Evolutionary conservation across 2,797 vertebrate species (phyloP).

Genomic region (Chloroceryle inda): DNA sequence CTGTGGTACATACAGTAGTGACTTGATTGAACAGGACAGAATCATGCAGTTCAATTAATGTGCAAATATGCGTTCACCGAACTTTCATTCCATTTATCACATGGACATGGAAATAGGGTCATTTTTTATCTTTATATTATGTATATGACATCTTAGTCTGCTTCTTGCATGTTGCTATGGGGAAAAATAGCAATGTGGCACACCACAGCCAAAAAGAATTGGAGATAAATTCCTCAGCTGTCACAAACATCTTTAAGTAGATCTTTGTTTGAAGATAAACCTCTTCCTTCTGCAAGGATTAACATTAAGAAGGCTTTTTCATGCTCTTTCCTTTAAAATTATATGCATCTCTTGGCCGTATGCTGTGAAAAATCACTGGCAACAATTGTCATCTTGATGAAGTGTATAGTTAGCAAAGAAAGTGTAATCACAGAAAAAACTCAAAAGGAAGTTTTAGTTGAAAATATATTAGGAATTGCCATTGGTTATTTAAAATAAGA

Average conservation of each 20-base stretch:
- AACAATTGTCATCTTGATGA: conserved; percentile 61
- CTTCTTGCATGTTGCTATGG: conserved; percentile 73
- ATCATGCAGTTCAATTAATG: conserved; percentile 82
- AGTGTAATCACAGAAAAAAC: conserved; percentile 34
- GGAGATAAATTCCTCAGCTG: conserved; percentile 81
- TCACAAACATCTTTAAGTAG: conserved; percentile 75
- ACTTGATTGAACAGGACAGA: conserved; percentile 81
- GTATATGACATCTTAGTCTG: conserved; percentile 82
- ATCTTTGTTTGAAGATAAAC: conserved; percentile 81
- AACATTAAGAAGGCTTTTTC: conserved; percentile 59
- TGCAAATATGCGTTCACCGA: conserved; percentile 81
- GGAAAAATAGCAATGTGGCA: conserved; percentile 75
- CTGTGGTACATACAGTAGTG: conserved; percentile 64
- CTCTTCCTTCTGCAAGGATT: conserved; percentile 71
- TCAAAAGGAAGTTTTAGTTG: conserved; percentile 22
- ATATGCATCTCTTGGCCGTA: conserved; percentile 28
- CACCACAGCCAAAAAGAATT: conserved; percentile 69
- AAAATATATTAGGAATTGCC: background rate
- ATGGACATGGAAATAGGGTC: conserved; percentile 78
- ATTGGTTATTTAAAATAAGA: background rate
- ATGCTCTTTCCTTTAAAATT: conserved; percentile 68
- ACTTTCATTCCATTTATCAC: conserved; percentile 80
- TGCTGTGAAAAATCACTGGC: conserved; percentile 66
- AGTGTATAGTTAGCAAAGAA: conserved; percentile 33
- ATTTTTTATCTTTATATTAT: conserved; percentile 83